Evolutionary conservation across 2,797 vertebrate species (phyloP).

Genomic region (Rhodeus uyekii): DNA sequence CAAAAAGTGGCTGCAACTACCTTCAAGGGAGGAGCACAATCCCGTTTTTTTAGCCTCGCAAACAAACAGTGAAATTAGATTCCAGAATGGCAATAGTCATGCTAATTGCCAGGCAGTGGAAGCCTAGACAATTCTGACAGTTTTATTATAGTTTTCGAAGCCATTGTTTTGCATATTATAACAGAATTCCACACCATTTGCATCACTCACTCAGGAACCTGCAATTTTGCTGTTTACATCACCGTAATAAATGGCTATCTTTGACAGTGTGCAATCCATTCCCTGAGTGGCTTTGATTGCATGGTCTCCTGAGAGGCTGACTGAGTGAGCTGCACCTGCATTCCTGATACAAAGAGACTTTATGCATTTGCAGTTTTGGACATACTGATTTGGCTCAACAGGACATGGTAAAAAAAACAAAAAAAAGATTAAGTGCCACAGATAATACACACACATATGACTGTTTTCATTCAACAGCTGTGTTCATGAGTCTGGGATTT

Average conservation of each 20-base stretch:
- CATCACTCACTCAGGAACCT: constrained; percentile 58
- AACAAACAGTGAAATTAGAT: constrained; percentile 40
- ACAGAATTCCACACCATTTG: constrained; percentile 52
- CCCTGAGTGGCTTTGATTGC: constrained; percentile 47
- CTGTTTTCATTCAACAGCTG: neutral
- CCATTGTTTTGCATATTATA: constrained; percentile 59
- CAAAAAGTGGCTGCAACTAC: constrained; percentile 32
- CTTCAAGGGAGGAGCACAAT: constrained; percentile 25
- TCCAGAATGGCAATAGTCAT: constrained; percentile 48
- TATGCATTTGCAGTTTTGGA: constrained; percentile 26
- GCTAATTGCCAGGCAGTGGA: constrained; percentile 47
- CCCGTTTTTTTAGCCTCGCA: constrained; percentile 18
- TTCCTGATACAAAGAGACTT: constrained; percentile 29
- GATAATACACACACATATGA: constrained; percentile 21
- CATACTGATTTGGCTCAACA: constrained; percentile 26
- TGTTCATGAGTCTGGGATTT: neutral
- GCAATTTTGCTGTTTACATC: constrained; percentile 65
- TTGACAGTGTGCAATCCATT: constrained; percentile 56
- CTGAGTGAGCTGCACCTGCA: constrained; percentile 23
- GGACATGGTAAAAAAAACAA: neutral
- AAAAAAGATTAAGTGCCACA: constrained; percentile 1
- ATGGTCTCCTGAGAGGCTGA: constrained; percentile 39
- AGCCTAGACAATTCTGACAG: constrained; percentile 54
- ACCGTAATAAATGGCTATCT: constrained; percentile 61
- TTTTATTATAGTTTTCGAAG: constrained; percentile 58